Base-by-base conservation (phyloP, 2,797 vertebrate genomes). In the Etheostoma perlongum region DNA sequence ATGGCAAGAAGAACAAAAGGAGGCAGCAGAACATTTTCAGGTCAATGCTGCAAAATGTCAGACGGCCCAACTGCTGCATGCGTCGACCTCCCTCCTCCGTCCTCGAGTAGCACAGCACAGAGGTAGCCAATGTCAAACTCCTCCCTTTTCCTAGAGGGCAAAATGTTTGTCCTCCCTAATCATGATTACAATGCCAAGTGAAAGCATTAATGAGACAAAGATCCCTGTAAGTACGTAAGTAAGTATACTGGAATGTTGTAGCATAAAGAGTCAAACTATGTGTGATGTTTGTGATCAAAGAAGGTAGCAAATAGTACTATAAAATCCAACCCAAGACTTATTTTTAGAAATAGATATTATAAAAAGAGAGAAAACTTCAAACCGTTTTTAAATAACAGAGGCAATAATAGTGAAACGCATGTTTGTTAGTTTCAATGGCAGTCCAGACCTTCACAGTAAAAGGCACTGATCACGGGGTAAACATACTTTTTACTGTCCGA, bases 21-120 rank as follows among this genome's bases (percentile, higher is more conserved):
- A 95, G 98, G 92, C 97, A 98, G 86, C 96, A 95, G 83, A 95
- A 96, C 30, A 73, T 98, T 80, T 96, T 99, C 92, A 97, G 97
- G 90, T 95, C 97, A 87, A 94, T 99, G 96, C 93, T 99, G 90
- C 97, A 96, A 94, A 98, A 97, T 92, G 95, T 98, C n/a, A 95
- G 97, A 25, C 95, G 96, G 81, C 98, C 98, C 72, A 97, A 96
- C 91, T 99, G 98, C 94, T 99, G 98, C 0, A 93, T 95, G 5
- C 96, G 95, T 6, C 97, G 97, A 0, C 95, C 96, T 55, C 96
- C 98, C 2, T 97, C 98, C 4, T 95, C 97, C 3, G 97, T 99
- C 84, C 86, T 97, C 75, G 98, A 99, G 94, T 94, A 94, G 79
- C 85, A 49, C 53, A 47, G 80, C 75, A 54, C 73, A 60, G 81